Conservation (phyloP, 2,113 vertebrate species). For the Lichenostomus cassidix region DNA sequence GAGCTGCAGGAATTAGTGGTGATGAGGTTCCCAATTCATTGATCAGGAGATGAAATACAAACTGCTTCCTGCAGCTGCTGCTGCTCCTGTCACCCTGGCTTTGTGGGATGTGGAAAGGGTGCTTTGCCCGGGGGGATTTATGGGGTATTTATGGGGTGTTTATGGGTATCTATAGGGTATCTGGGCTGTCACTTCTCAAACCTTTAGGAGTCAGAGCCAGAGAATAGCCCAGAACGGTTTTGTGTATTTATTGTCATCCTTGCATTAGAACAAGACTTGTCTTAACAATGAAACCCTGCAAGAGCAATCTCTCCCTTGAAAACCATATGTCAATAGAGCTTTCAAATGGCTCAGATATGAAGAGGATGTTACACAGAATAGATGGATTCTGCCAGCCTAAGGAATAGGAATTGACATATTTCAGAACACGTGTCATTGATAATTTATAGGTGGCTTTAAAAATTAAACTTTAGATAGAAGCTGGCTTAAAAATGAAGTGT, state of each 20-base stretch:
- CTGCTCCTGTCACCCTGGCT: not conserved
- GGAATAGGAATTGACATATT: constrained; percentile 39
- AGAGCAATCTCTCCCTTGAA: not conserved
- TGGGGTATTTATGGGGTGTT: not conserved
- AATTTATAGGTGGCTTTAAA: constrained; percentile 68
- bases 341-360: not conserved
- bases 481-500: constrained; percentile 32
- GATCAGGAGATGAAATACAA: not conserved
- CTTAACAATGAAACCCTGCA: not conserved
- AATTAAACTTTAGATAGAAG: constrained; percentile 57
- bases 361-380: not conserved
- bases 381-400: constrained; percentile 14
- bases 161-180: not conserved
- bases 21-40: not conserved
- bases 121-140: not conserved
- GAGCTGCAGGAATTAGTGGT: not conserved
- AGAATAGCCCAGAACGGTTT: not conserved
- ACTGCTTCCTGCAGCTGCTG: not conserved
- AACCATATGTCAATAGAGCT: not conserved
- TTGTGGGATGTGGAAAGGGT: not conserved
- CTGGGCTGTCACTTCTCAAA: not conserved
- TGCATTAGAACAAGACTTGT: not conserved
- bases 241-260: not conserved
- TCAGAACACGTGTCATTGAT: constrained; percentile 46
- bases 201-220: not conserved